Conservation (phyloP, 2,797 vertebrate genomes). For the Menidia menidia region DNA sequence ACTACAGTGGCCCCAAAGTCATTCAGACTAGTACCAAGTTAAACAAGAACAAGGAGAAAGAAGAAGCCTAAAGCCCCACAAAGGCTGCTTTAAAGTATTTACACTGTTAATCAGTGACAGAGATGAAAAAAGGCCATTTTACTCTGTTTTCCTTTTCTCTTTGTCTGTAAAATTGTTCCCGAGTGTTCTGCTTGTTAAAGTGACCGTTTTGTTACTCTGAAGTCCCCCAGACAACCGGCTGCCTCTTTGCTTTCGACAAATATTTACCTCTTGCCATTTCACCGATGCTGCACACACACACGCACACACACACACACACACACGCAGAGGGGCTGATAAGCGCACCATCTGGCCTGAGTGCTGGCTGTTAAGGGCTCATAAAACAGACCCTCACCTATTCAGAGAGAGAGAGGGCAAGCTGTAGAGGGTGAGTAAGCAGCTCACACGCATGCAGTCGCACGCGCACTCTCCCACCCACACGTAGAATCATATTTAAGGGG, state of each 20-base stretch:
- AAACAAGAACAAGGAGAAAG: not conserved
- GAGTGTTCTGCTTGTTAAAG: slow-evolving; percentile 52
- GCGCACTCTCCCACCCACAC: slow-evolving; percentile 17
- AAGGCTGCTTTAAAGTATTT: not conserved
- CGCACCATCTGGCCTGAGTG: slow-evolving; percentile 79
- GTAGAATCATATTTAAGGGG: slow-evolving; percentile 22
- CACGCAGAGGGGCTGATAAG: slow-evolving; percentile 72
- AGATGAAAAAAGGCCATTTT: not conserved
- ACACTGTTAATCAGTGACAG: not conserved
- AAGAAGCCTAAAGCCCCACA: not conserved
- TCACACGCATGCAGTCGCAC: slow-evolving; percentile 2
- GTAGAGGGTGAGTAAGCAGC: slow-evolving; percentile 35
- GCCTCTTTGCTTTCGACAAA: slow-evolving; percentile 77
- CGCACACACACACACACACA: slow-evolving; percentile 35
- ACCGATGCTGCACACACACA: slow-evolving; percentile 34
- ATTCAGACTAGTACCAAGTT: not conserved
- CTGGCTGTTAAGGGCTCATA: slow-evolving; percentile 79
- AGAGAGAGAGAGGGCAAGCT: slow-evolving; percentile 38
- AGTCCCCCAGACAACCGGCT: slow-evolving; percentile 70
- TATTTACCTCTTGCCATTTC: slow-evolving; percentile 78
- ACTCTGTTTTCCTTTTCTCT: not conserved
- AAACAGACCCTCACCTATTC: slow-evolving; percentile 70
- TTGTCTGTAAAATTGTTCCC: slow-evolving; percentile 12
- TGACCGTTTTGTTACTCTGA: slow-evolving; percentile 46
- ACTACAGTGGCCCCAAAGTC: not conserved